A percentile compares a stretch with the other conserved stretches of the same genome.
phyloP scores from a whole-genome alignment of 2,888 invertebrate species.

The Spatulosminthurus flaviceps region DNA sequence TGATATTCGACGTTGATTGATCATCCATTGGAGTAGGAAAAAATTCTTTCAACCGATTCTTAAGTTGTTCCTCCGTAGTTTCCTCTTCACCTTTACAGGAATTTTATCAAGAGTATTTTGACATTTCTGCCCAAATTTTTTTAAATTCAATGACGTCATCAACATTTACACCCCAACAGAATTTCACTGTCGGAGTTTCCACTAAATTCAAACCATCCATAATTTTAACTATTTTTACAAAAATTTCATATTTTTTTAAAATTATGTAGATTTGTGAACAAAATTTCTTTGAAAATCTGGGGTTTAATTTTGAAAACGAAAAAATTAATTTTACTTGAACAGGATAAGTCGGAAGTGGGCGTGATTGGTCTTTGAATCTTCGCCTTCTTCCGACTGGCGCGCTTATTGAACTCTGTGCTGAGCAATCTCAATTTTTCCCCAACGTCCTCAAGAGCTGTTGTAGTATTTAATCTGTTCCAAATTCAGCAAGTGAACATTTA shows the following conservation, averaged over 20 bases:
- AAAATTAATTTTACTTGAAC: constrained; percentile 3
- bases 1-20: not conserved
- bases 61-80: constrained; percentile 46
- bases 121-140: not conserved
- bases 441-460: not conserved
- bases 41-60: constrained; percentile 49
- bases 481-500: not conserved
- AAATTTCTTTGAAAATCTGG: not conserved
- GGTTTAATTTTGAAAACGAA: not conserved
- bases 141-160: too few relatives aligned
- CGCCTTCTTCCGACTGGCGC: constrained; percentile 71
- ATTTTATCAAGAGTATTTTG: not conserved
- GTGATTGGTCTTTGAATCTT: constrained; percentile 74
- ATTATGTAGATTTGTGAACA: too few relatives aligned
- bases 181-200: too few relatives aligned
- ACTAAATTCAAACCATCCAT: too few relatives aligned
- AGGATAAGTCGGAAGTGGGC: constrained; percentile 70
- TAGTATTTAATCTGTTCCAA: constrained; percentile 1
- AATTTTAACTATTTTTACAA: too few relatives aligned
- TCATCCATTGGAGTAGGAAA: constrained; percentile 47
- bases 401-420: constrained; percentile 72
- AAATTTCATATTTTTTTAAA: too few relatives aligned
- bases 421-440: not conserved
- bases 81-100: constrained; percentile 21
- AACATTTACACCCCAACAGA: too few relatives aligned